Percentiles rank a stretch among this genome's conserved stretches.
These are phyloP conservation scores for Leucozona laternaria DNA, from an alignment of 2,888 invertebrate species.

Conservation along the genomic window DNA sequence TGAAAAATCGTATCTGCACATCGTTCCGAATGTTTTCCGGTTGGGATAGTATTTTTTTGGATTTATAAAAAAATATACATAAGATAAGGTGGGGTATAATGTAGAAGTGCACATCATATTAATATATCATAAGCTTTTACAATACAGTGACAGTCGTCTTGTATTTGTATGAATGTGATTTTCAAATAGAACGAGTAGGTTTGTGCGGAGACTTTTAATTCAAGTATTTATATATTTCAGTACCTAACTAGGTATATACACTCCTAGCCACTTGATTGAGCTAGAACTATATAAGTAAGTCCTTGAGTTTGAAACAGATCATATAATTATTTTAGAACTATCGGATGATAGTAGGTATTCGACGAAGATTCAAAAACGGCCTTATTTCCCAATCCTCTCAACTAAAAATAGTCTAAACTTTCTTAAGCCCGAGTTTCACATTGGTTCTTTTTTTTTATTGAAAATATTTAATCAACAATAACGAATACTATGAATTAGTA, in stretches of 20 bases:
- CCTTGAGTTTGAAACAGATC: too few species aligned
- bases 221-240: too few species aligned
- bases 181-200: neutral
- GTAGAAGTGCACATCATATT: neutral
- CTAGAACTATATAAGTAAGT: too few species aligned
- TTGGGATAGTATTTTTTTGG: conserved; percentile 61
- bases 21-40: conserved; percentile 76
- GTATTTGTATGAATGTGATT: neutral
- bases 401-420: too few species aligned
- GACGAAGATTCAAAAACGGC: too few species aligned
- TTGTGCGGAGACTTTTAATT: neutral
- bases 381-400: too few species aligned
- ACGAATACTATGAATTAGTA: too few species aligned
- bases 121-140: conserved; percentile 4
- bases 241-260: neutral
- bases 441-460: too few species aligned
- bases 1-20: conserved; percentile 76
- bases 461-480: too few species aligned
- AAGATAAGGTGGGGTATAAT: neutral
- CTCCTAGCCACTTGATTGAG: neutral
- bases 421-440: too few species aligned
- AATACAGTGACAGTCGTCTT: neutral
- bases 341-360: too few species aligned
- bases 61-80: conserved; percentile 34
- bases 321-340: too few species aligned